A percentile compares a stretch with the other conserved stretches of the same genome.
These are phyloP conservation scores for Myanophis thanlyinensis DNA, from an alignment of 2,113 vertebrate species.

Conservation along the genomic window DNA sequence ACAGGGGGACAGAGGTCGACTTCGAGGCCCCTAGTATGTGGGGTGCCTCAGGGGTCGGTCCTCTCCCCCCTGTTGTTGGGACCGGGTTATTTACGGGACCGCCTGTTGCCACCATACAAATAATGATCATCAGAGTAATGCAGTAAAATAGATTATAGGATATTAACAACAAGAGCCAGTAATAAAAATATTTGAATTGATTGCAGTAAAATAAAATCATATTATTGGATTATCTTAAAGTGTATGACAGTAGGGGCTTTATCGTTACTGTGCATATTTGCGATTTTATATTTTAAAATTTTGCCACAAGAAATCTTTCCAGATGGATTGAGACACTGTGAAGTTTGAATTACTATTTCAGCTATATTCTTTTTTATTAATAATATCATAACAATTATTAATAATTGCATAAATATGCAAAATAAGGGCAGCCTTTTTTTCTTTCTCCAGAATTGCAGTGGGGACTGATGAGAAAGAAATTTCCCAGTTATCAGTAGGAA, in stretches of 20 bases:
- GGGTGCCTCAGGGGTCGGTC: no score
- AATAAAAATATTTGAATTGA: not conserved
- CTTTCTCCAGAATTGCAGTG: not conserved
- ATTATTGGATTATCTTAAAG: not conserved
- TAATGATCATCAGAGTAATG: not conserved
- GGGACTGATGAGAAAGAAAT: rapidly evolving
- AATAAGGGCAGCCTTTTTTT: not conserved
- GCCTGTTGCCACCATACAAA: no score
- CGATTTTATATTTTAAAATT: not conserved
- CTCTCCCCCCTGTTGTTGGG: no score
- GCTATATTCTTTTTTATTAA: not conserved
- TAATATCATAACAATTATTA: not conserved
- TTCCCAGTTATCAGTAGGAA: not conserved
- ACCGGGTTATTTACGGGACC: no score
- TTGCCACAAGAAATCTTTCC: conserved; percentile 7
- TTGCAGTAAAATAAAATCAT: not conserved
- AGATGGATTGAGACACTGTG: conserved; percentile 18
- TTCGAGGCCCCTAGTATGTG: no score
- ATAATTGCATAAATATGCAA: not conserved
- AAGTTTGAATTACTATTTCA: conserved; percentile 14
- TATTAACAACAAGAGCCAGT: not conserved
- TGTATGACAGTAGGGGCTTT: not conserved
- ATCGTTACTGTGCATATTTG: not conserved
- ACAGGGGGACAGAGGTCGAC: no score
- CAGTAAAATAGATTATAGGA: not conserved